Percentiles rank a stretch among this genome's conserved stretches.
These are phyloP conservation scores for Pogonocichla stellata DNA, from an alignment of 2,113 vertebrate genomes.

Conservation along the genomic window DNA sequence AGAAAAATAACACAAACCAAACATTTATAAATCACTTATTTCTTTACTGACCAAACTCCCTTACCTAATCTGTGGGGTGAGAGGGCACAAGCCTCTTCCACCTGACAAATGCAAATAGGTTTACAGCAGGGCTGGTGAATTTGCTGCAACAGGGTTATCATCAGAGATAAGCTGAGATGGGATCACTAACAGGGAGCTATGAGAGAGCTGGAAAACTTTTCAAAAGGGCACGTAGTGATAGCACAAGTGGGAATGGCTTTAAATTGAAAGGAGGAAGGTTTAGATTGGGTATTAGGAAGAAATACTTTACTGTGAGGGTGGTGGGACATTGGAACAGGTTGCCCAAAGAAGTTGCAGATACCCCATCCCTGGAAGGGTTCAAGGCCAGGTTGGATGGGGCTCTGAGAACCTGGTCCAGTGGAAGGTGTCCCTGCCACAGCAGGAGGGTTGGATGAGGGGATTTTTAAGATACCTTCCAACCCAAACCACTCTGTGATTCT, in stretches of 20 bases:
- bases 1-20: not conserved
- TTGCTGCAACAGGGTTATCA: not conserved
- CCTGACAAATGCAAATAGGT: not conserved
- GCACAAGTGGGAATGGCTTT: not conserved
- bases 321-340: not conserved
- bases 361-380: too few relatives aligned
- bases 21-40: not conserved
- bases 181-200: not conserved
- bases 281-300: not conserved
- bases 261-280: not conserved
- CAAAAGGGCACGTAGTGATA: not conserved
- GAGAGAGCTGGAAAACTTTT: not conserved
- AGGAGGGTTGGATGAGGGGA: not conserved
- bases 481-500: not conserved
- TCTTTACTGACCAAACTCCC: not conserved
- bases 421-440: not conserved
- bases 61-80: not conserved
- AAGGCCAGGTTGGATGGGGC: not conserved
- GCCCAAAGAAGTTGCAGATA: not conserved
- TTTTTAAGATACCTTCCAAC: not conserved
- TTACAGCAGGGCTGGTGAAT: not conserved
- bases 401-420: not conserved
- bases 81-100: not conserved
- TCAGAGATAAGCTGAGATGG: not conserved
- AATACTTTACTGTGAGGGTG: not conserved